Conservation (phyloP, 2,113 vertebrate genomes). For the Hyperoodon ampullatus region DNA sequence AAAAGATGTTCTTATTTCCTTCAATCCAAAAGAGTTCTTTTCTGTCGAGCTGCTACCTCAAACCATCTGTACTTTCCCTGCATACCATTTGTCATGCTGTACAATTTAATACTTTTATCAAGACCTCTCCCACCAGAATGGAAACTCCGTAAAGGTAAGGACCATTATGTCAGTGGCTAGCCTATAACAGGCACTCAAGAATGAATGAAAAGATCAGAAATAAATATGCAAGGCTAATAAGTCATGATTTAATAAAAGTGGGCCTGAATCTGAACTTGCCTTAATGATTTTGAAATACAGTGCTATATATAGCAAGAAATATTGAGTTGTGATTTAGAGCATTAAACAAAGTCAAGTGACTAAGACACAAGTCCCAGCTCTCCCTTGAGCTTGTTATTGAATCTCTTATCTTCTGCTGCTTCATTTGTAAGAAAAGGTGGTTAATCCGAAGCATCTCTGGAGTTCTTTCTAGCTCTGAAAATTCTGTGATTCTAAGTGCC, state of each 20-base stretch:
- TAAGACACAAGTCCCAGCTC: background rate
- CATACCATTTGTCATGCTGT: background rate
- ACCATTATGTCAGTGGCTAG: background rate
- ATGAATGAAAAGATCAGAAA: constrained; percentile 9
- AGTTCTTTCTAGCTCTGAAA: constrained; percentile 34
- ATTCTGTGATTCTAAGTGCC: constrained; percentile 9
- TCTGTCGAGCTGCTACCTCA: constrained; percentile 32
- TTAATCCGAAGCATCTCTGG: constrained; percentile 15
- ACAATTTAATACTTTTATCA: background rate
- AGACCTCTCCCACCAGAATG: background rate
- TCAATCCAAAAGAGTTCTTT: background rate
- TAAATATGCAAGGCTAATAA: background rate
- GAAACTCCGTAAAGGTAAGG: background rate
- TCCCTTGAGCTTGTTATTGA: background rate
- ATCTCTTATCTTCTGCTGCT: background rate
- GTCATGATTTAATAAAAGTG: constrained; percentile 30
- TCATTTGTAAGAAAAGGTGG: constrained; percentile 32
- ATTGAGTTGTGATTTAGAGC: background rate
- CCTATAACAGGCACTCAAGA: background rate
- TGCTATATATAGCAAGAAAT: background rate
- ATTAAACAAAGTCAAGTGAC: background rate
- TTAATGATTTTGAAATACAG: constrained; percentile 42
- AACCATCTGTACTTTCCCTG: background rate
- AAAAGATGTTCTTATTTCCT: constrained; percentile 34
- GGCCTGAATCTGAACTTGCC: background rate